Percentiles rank a stretch among this genome's conserved stretches.
Conservation (phyloP, 1,140 invertebrate genomes). For the Ips typographus region DNA sequence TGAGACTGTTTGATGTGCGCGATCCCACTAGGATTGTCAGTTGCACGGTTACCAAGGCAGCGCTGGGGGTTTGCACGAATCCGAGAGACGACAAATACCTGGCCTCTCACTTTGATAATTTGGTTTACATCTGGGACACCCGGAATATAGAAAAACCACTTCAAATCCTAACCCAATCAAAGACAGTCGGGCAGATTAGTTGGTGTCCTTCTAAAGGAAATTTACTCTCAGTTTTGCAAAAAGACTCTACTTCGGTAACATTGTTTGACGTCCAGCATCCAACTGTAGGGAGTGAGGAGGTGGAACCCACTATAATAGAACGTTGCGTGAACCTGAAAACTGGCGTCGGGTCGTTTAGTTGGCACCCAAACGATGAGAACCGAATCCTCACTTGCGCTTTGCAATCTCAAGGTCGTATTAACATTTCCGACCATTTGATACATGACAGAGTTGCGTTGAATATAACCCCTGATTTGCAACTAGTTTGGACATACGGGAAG, state of each 20-base stretch:
- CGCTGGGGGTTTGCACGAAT: conserved; percentile 79
- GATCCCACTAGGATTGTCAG: conserved; percentile 72
- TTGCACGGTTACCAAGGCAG: conserved; percentile 77
- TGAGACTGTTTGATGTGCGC: conserved; percentile 90
- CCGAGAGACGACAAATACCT: conserved; percentile 74
- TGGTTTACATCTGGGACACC: conserved; percentile 85
- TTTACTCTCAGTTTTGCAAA: conserved; percentile 71
- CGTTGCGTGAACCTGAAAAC: conserved; percentile 64
- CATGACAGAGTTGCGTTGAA: conserved; percentile 80
- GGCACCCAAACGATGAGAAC: conserved; percentile 80
- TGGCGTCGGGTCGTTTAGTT: conserved; percentile 73
- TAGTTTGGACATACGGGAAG: conserved; percentile 74
- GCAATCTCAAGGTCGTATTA: conserved; percentile 54
- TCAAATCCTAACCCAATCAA: conserved; percentile 67
- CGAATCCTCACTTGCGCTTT: conserved; percentile 61
- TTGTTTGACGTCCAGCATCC: conserved; percentile 82
- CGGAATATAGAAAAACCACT: conserved; percentile 85
- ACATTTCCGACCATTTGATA: conserved; percentile 70
- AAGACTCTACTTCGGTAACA: conserved; percentile 67
- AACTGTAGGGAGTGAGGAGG: conserved; percentile 66
- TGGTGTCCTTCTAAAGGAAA: conserved; percentile 91
- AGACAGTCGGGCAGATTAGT: conserved; percentile 71
- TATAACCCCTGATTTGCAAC: conserved; percentile 70
- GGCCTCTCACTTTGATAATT: conserved; percentile 80
- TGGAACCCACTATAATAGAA: conserved; percentile 75